Conservation (phyloP, 2,888 invertebrate species). For the Gasteruption jaculator region DNA sequence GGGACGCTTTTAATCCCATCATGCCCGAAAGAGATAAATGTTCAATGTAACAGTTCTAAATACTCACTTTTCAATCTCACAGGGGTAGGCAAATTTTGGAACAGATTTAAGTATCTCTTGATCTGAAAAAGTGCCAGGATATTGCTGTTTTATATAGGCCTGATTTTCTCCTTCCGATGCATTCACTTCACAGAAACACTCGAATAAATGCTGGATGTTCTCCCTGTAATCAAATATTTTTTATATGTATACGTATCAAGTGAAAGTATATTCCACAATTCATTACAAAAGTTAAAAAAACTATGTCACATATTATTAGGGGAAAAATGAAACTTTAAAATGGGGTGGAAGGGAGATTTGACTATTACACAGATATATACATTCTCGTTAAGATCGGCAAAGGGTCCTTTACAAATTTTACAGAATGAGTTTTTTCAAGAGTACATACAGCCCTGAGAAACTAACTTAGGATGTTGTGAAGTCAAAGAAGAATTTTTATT, state of each 20-base stretch:
- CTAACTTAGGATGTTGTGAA: too few species aligned
- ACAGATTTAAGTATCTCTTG: slow-evolving; percentile 81
- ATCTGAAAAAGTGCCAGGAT: slow-evolving; percentile 78
- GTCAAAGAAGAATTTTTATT: too few species aligned
- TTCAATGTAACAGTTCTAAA: slow-evolving; percentile 1
- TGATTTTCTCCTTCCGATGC: slow-evolving; percentile 61
- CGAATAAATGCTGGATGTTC: slow-evolving; percentile 74
- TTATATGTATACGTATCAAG: background rate
- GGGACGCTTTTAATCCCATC: too few species aligned
- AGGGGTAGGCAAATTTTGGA: slow-evolving; percentile 89
- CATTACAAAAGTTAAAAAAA: background rate
- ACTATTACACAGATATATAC: background rate
- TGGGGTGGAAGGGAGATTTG: too few species aligned
- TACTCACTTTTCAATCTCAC: slow-evolving; percentile 72
- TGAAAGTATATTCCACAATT: background rate
- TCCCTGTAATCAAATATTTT: slow-evolving; percentile 55
- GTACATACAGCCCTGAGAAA: too few species aligned
- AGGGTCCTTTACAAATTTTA: too few species aligned
- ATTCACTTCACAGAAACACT: slow-evolving; percentile 79
- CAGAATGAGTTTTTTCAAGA: too few species aligned
- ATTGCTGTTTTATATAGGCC: slow-evolving; percentile 77
- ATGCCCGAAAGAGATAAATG: background rate
- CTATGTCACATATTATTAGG: background rate
- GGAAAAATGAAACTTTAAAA: too few species aligned
- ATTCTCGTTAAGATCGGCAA: too few species aligned